phyloP scores from a whole-genome alignment of 1,140 invertebrate species.

The Yoshiicerus persimilis region DNA sequence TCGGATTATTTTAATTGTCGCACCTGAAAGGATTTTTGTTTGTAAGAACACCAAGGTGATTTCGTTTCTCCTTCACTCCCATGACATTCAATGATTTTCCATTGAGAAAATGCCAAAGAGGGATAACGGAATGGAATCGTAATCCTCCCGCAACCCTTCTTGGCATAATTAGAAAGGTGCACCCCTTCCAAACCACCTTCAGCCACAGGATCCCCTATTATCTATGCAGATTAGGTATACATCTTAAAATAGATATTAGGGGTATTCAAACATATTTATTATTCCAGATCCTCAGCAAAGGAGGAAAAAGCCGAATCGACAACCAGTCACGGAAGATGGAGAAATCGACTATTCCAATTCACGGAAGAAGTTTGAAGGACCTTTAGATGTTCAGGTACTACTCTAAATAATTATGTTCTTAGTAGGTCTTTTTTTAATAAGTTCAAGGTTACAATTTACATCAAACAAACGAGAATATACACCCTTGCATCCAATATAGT shows the following conservation, averaged over 20 bases:
- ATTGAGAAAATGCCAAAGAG: background rate
- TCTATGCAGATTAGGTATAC: background rate
- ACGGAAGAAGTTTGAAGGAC: background rate
- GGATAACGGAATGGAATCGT: background rate
- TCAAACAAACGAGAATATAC: no score
- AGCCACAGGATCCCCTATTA: background rate
- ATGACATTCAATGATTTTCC: background rate
- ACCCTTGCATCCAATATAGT: no score
- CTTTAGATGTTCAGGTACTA: background rate
- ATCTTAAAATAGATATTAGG: background rate
- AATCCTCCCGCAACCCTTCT: background rate
- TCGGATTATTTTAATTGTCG: no score
- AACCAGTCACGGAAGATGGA: background rate
- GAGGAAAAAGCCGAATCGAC: background rate
- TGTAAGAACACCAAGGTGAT: background rate
- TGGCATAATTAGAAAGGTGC: background rate
- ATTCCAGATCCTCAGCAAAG: background rate
- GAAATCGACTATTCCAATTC: background rate
- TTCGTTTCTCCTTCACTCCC: background rate
- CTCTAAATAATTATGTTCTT: no score
- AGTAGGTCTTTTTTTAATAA: background rate
- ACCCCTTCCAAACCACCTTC: background rate
- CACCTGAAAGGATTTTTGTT: no score
- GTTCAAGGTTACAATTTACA: no score
- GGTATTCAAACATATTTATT: background rate